Evolutionary conservation across 2,797 vertebrate genomes (phyloP).

Genomic region (Spheniscus humboldti): DNA sequence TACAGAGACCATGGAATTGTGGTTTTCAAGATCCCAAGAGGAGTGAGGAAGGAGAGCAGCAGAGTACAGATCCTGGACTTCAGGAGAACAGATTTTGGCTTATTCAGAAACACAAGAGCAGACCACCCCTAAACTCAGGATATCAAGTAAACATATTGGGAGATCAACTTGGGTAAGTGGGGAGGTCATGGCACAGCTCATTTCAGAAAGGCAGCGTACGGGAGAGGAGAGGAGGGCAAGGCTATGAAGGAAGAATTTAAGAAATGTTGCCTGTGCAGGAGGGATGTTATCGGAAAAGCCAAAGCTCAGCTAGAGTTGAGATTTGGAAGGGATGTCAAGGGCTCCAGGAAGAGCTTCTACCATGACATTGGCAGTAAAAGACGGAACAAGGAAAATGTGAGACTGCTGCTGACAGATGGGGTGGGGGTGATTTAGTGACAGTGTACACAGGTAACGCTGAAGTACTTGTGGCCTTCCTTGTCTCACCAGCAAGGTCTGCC

Average conservation of each 20-base stretch:
- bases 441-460: not conserved
- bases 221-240: not conserved
- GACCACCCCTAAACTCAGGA: not conserved
- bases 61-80: not conserved
- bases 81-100: not conserved
- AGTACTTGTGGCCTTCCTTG: not conserved
- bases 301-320: not conserved
- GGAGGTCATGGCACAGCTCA: not conserved
- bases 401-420: not conserved
- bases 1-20: not conserved
- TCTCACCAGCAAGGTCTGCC: not conserved
- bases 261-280: not conserved
- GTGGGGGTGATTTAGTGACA: not conserved
- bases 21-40: not conserved
- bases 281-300: not conserved
- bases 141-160: not conserved
- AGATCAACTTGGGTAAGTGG: not conserved
- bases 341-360: not conserved
- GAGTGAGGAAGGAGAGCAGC: not conserved
- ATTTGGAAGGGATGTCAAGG: not conserved
- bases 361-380: not conserved
- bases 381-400: not conserved
- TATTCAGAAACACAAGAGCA: not conserved
- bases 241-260: not conserved
- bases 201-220: not conserved